Evolutionary conservation across 1,140 invertebrate species (phyloP).

Genomic region (Alviniconcha marisindica): DNA sequence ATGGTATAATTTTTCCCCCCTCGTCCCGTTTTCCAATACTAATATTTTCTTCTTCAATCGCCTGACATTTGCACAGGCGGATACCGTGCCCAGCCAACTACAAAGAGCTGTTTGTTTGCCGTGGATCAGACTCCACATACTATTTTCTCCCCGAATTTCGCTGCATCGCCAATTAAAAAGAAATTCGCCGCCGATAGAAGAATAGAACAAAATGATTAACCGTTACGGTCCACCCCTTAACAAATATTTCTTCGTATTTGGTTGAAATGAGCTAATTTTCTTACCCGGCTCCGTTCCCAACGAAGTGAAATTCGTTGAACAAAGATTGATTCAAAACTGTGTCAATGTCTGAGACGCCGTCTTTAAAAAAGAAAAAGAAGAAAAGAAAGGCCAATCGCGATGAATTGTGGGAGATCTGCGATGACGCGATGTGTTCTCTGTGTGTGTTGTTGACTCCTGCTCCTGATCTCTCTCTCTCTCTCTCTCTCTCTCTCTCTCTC

Average conservation of each 20-base stretch:
- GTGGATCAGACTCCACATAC: too few species aligned
- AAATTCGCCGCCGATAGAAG: not conserved
- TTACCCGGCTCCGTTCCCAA: not conserved
- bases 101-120: too few species aligned
- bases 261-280: slow-evolving; percentile 20
- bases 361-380: slow-evolving; percentile 5
- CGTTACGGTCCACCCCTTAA: not conserved
- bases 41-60: too few species aligned
- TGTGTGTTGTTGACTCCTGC: not conserved
- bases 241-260: slow-evolving; percentile 10
- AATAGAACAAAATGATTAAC: not conserved
- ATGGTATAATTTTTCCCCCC: too few species aligned
- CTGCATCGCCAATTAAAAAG: too few species aligned
- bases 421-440: not conserved
- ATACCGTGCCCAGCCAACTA: too few species aligned
- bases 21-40: too few species aligned
- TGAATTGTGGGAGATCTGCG: not conserved
- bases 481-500: not conserved
- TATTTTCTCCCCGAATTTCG: too few species aligned
- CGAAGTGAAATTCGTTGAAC: not conserved
- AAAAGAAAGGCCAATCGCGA: not conserved
- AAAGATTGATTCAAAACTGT: not conserved
- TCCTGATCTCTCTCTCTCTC: not conserved
- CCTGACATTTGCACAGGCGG: too few species aligned
- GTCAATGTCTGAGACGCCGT: not conserved